Evolutionary conservation across 2,888 invertebrate genomes (phyloP).

Genomic region (Ellobium chinense): DNA sequence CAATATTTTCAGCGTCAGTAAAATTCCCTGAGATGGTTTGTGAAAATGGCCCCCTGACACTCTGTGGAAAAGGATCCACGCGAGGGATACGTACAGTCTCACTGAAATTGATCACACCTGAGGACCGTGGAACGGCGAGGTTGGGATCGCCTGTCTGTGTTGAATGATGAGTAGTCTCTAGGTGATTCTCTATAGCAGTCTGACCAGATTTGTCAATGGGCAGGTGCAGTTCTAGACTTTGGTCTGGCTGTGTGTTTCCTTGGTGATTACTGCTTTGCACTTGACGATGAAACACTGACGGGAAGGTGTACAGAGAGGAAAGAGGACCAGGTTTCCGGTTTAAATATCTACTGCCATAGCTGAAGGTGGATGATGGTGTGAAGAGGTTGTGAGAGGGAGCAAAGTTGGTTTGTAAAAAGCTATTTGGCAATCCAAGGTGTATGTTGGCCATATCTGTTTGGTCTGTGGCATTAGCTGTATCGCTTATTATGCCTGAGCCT

Average conservation of each 20-base stretch:
- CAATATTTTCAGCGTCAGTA: too few relatives aligned
- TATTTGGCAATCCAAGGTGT: background rate
- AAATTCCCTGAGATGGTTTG: background rate
- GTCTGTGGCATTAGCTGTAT: background rate
- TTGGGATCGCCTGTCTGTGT: background rate
- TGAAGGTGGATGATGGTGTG: background rate
- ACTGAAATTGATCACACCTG: background rate
- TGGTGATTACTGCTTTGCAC: background rate
- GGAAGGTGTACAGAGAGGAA: background rate
- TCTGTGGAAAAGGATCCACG: background rate
- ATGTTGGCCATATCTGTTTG: background rate
- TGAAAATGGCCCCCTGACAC: background rate
- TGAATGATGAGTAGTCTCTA: background rate
- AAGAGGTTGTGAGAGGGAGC: background rate
- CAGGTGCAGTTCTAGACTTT: too few relatives aligned
- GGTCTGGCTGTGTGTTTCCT: background rate
- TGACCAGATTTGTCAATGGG: too few relatives aligned
- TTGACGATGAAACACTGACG: background rate
- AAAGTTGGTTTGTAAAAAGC: background rate
- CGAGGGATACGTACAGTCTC: background rate
- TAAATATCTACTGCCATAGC: background rate
- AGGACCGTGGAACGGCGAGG: background rate
- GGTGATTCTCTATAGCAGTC: too few relatives aligned
- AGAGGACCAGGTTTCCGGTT: background rate
- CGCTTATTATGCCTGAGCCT: background rate